Base-by-base conservation (phyloP, 2,888 invertebrate species). In the Eulithis prunata region DNA sequence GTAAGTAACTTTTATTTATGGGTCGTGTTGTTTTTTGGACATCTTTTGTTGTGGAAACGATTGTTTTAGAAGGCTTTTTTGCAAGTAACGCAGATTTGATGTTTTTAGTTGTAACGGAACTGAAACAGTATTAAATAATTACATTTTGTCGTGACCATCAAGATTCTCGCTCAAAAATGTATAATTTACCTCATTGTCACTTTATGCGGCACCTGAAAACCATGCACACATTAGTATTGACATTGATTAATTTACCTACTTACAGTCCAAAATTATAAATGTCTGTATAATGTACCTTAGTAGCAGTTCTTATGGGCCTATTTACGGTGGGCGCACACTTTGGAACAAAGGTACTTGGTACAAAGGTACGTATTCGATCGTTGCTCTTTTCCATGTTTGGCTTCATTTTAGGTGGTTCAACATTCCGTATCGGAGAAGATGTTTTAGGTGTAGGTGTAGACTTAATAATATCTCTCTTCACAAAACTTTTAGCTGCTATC, bases 161-260 rank as follows among this genome's bases (percentile, higher is more conserved):
- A 64, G 69, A 72, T 68, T 51, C 64, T 14, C 32, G 43, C 13
- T 14, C 12, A 53, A 54, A 66, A 21, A 62, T 57, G 54, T 43
- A 53, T 8, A 3, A 65, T 77, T 71, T 80, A 87, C 89, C 85
- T 83, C 54, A 78, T 63, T 21, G 69, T 64, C 54, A 80, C 71
- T 71, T 85, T 89, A 2, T 85, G 80, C 13, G 80, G 66, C 47
- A 80, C 82, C 90, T 90, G 78, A 41, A 87, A 88, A 59, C 4
- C 10, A 46, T 54, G 28, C 46, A 54, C 46, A 54, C 45, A 46
- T 46, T 13, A 60, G 14, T 53, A 46, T n/a, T 36, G 10, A 47
- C 13, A 49, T 49, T 10, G 11, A 21, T 11, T 38, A 36, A 13
- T 12, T 11, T 32, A 32, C 13, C 8, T 21, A 21, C 41, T 41